phyloP scores from a whole-genome alignment of 2,888 invertebrate species.

The Adelphocoris suturalis region DNA sequence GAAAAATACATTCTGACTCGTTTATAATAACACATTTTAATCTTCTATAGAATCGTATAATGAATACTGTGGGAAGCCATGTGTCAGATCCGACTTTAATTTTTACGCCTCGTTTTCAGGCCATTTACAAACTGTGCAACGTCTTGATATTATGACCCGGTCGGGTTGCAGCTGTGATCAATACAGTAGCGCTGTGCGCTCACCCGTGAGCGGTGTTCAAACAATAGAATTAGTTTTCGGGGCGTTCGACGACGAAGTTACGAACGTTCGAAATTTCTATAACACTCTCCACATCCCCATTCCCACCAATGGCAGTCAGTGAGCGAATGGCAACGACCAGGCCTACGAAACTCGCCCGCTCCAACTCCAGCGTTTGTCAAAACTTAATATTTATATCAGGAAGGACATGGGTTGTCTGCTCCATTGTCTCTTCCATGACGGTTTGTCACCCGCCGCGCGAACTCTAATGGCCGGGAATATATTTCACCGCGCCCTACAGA shows the following conservation, averaged over 20 bases:
- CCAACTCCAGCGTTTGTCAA: conserved; percentile 58
- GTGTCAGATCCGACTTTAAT: too few relatives aligned
- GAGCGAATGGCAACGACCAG: neutral
- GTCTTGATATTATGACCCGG: neutral
- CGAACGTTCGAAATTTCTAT: conserved; percentile 21
- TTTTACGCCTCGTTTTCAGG: too few relatives aligned
- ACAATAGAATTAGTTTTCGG: conserved; percentile 47
- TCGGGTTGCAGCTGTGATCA: neutral
- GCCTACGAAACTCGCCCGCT: conserved; percentile 8
- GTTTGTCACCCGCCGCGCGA: conserved; percentile 65
- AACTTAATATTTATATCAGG: conserved; percentile 66
- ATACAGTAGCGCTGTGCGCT: neutral
- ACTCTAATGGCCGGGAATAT: conserved; percentile 66
- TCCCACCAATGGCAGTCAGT: neutral
- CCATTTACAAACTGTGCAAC: neutral
- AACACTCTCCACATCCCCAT: neutral
- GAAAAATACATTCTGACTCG: too few relatives aligned
- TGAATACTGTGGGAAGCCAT: too few relatives aligned
- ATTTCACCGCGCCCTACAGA: conserved; percentile 52
- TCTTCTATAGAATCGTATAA: too few relatives aligned
- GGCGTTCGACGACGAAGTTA: conserved; percentile 27
- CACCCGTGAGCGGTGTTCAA: conserved; percentile 20
- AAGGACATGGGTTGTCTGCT: conserved; percentile 68
- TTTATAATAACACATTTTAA: too few relatives aligned
- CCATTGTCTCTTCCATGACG: conserved; percentile 60